These are phyloP conservation scores for Plemyria rubiginata DNA, from an alignment of 2,888 invertebrate genomes.

Conservation along the genomic window DNA sequence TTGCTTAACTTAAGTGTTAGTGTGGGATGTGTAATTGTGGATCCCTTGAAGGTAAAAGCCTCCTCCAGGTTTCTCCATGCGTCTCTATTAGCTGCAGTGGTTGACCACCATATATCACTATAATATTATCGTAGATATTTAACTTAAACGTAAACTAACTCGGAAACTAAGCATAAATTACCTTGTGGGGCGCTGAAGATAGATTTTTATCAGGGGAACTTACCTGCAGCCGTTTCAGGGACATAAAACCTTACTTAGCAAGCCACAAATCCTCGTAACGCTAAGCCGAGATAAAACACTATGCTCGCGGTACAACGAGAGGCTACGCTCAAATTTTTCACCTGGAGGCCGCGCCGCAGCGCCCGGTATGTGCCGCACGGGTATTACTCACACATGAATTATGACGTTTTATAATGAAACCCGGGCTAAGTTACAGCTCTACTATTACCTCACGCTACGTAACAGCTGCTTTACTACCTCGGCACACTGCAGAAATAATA, in stretches of 20 bases:
- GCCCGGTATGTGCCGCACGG: conserved; percentile 62
- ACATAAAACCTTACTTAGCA: conserved; percentile 84
- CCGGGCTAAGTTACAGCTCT: conserved; percentile 61
- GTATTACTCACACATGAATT: conserved; percentile 80
- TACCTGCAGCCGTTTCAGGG: conserved; percentile 75
- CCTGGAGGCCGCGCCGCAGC: conserved; percentile 63
- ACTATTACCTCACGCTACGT: conserved; percentile 43
- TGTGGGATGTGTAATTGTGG: too few relatives aligned
- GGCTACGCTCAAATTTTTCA: conserved; percentile 80
- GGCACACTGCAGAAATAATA: conserved; percentile 32
- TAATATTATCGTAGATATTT: too few relatives aligned
- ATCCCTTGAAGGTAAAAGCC: too few relatives aligned
- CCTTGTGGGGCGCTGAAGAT: conserved; percentile 56
- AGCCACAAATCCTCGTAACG: conserved; percentile 84
- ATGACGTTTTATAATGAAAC: conserved; percentile 77
- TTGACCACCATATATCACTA: too few relatives aligned
- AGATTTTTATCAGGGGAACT: conserved; percentile 75
- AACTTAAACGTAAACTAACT: conserved; percentile 1
- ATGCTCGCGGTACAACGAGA: conserved; percentile 77
- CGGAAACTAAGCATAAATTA: conserved; percentile 44
- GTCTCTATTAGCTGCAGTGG: too few relatives aligned
- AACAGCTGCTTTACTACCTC: conserved; percentile 27
- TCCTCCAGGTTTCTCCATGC: too few relatives aligned
- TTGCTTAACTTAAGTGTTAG: too few relatives aligned
- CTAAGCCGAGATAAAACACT: conserved; percentile 84